Base-by-base conservation (phyloP, 2,113 vertebrate genomes). In the Nycticorax nycticorax region DNA sequence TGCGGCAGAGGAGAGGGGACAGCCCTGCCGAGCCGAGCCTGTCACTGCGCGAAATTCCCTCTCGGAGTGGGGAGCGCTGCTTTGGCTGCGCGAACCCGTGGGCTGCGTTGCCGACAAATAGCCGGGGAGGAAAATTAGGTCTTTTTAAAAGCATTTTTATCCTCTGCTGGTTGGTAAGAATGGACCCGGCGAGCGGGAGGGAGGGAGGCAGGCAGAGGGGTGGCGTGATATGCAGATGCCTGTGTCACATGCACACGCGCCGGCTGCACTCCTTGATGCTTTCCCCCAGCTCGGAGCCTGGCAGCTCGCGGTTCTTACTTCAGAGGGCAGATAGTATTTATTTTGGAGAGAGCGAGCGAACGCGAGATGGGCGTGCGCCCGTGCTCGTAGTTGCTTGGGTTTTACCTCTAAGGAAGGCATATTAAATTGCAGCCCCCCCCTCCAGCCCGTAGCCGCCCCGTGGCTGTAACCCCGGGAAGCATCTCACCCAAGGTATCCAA, bases 391-490 rank as follows among this genome's bases (percentile, higher is more conserved):
- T 35, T 32, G 15, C 59, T 48, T 50, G 77, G 8, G 7, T 23
- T 72, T 57, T 33, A 1, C 56, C 35, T 63, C 7, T 2, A 5
- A 71, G 79, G 66, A 72, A 81, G 66, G 45, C 35, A 5, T 16
- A 0, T 32, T 55, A 7, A 60, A 56, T 30, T n/a, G 3, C 35
- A n/a, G 0, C 9, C 14, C 48, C n/a, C 24, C 3, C 8, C 32
- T 32, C 50, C 82, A 71, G 48, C 66, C 16, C 26, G 20, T 4
- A 9, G 2, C 26, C 17, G 4, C 39, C 39, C 68, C 17, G 0
- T 0, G 12, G 33, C 60, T 28, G 37, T 12, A 24, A 12, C 43
- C 37, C 2, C 1, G 1, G 1, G 33, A 18, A 64, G 45, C 45
- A n/a, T 57, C 33, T 5, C 39, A 21, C 33, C 48, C 39, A 27